Evolutionary conservation across 2,888 invertebrate genomes (phyloP), one percentile per base, ranked within the genome.

Genomic region (Cremastobaeus sp.): DNA sequence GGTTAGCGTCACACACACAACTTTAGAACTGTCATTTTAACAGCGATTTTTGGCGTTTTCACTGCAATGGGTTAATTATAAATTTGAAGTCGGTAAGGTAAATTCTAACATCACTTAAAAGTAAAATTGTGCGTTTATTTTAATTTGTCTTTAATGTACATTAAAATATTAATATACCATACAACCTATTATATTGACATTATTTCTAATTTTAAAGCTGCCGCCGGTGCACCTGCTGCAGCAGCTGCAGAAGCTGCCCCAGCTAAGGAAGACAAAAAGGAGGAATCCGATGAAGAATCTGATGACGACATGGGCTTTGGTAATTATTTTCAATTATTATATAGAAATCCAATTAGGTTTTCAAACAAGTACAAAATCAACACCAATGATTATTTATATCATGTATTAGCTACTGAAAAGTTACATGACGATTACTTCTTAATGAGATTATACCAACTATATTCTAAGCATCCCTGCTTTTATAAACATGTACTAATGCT

Each of bases 251-350:
- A 90, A 2, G 88, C 89, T 21, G 89, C 89, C 43, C 92, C 91
- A 78, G 91, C 92, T 76, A 91, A 92, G 84, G 92, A 94, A 87
- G 93, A 94, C 84, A 92, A 94, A 87, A 93, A 94, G 89, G 93
- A 93, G 86, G 93, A 92, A 84, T 91, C 93, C 83, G 92, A 92
- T 77, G 93, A 94, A 84, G 95, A 95, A 87, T 94, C 94, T 71
- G 96, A 96, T 81, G 96, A 96, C 81, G 97, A 96, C 89, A 96
- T 97, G 96, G 97, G 96, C 89, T 95, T 97, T 89, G 96, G 95
- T 92, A 88, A 89, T 89, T 55, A 71, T 21, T 28, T 32, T 47
- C 17, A 35, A 43, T 30, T 5, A 35, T 6, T 34, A 34, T 50
- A 48, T 32, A n/a, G 17, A 32, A 20, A 50, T 18, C 12, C 9